These are phyloP conservation scores for Saccopteryx leptura DNA, from an alignment of 2,113 vertebrate genomes.

Conservation along the genomic window DNA sequence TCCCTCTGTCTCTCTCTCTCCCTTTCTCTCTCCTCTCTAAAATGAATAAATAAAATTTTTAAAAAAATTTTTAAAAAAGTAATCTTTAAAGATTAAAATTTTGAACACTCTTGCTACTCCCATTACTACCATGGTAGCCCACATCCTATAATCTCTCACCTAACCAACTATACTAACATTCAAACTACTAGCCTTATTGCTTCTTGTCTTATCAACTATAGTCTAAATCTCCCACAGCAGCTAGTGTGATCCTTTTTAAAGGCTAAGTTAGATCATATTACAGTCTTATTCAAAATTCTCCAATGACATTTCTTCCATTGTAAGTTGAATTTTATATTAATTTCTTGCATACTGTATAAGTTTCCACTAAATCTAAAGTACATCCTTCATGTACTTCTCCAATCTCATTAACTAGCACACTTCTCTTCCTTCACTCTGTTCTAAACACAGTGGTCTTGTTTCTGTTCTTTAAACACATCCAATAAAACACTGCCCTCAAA, in stretches of 20 bases:
- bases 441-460: background rate
- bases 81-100: background rate
- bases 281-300: background rate
- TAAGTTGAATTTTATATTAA: slow-evolving; percentile 13
- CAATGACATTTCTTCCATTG: background rate
- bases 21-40: too few species aligned
- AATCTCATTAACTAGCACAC: background rate
- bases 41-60: too few species aligned
- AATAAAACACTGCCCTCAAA: background rate
- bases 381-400: background rate
- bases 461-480: background rate
- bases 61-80: too few species aligned
- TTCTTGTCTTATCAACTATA: background rate
- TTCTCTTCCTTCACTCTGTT: background rate
- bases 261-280: background rate
- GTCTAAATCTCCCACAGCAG: background rate
- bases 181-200: background rate
- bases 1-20: too few species aligned
- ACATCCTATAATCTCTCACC: background rate
- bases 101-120: background rate
- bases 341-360: background rate
- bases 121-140: background rate
- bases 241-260: background rate
- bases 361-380: background rate
- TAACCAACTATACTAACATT: background rate